These are phyloP conservation scores for Eupithecia exiguata DNA, from an alignment of 2,888 invertebrate species.

Conservation along the genomic window DNA sequence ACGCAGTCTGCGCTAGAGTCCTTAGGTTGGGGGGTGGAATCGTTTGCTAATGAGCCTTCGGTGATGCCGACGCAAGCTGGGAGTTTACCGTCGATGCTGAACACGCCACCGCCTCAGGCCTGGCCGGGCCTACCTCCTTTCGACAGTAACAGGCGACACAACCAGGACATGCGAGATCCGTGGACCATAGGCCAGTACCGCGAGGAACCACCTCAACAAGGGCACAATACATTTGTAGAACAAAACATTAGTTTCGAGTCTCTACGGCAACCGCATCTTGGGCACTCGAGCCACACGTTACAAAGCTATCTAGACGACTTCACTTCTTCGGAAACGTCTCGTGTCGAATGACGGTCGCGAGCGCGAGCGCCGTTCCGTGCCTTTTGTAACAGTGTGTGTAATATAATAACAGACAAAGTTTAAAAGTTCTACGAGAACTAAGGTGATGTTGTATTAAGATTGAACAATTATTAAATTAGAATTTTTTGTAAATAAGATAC, in stretches of 20 bases:
- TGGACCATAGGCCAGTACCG: conserved; percentile 76
- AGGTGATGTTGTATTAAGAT: conserved; percentile 64
- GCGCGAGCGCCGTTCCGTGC: conserved; percentile 37
- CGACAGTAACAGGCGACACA: conserved; percentile 59
- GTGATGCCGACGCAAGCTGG: conserved; percentile 54
- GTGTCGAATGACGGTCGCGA: conserved; percentile 71
- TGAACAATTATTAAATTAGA: conserved; percentile 77
- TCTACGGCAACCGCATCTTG: conserved; percentile 59
- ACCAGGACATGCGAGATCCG: conserved; percentile 66
- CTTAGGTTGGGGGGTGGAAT: conserved; percentile 66
- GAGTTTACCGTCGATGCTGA: conserved; percentile 61
- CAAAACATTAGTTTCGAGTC: conserved; percentile 73
- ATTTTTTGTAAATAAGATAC: conserved; percentile 79
- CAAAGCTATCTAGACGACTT: conserved; percentile 73
- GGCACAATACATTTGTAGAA: conserved; percentile 73
- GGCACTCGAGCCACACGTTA: conserved; percentile 60
- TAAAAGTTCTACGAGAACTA: conserved; percentile 44
- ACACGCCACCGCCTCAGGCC: conserved; percentile 68
- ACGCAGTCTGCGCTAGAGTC: conserved; percentile 65
- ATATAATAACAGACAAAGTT: conserved; percentile 46
- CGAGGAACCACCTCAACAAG: conserved; percentile 70
- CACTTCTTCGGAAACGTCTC: conserved; percentile 63
- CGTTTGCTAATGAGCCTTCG: conserved; percentile 55
- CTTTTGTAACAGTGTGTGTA: conserved; percentile 32
- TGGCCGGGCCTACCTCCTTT: conserved; percentile 71